Evolutionary conservation across 2,113 vertebrate genomes (phyloP), one percentile per base, ranked within the genome.

Genomic region (Mobula birostris): DNA sequence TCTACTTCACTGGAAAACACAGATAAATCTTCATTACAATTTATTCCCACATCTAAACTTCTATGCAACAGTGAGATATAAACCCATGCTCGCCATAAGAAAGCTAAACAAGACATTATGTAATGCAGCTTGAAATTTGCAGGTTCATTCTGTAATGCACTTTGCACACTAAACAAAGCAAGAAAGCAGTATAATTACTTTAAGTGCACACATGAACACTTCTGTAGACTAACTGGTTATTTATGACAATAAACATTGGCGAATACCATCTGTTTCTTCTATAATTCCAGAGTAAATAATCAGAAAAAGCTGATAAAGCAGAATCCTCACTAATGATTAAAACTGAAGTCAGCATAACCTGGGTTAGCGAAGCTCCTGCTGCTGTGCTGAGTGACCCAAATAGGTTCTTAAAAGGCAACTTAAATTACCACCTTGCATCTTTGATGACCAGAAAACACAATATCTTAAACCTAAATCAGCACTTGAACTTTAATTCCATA

Each of bases 351-450:
- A 90, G 85, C 29, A 66, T 63, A 32, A 32, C 15, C 61, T 32
- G 29, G 7, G 85, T 66, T 66, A 0, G 3, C 32, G 61, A 90
- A 90, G 29, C 85, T 90, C n/a, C 56, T 29, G 61, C 85, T n/a
- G 29, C 61, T 32, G 61, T 90, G 85, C 85, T 90, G 61, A 90
- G 61, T 90, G 85, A 90, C 61, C 61, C 61, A 36, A n/a, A 88
- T 56, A 87, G 83, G 56, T 87, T 87, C 48, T 29, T 48, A 27
- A 61, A 12, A 29, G 9, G 19, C 56, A 66, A 32, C 19, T 29
- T n/a, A 66, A 66, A 66, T 29, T 90, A 29, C n/a, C 6, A 7
- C 61, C 29, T 66, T 32, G 29, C 85, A n/a, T 90, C 85, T 66
- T 90, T 66, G 61, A 66, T 32, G 27, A 90, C 61, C 29, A 66